These are phyloP conservation scores for Atlantisia rogersi DNA, from an alignment of 2,113 vertebrate genomes.

Conservation along the genomic window DNA sequence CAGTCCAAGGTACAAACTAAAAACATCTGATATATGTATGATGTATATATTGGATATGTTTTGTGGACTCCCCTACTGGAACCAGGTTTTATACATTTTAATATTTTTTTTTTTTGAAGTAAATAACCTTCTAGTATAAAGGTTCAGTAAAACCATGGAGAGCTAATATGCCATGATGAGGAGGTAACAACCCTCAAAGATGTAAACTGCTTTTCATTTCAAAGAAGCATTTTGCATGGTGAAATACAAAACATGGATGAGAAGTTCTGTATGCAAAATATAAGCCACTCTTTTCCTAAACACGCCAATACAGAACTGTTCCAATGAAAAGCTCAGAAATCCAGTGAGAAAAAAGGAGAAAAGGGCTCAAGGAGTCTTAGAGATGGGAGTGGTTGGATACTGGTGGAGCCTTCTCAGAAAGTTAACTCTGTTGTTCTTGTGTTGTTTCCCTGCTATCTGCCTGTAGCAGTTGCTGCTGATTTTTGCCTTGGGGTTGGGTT, in stretches of 20 bases:
- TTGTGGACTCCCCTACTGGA: neutral
- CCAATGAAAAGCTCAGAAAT: neutral
- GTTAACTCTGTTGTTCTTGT: neutral
- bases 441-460: neutral
- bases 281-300: neutral
- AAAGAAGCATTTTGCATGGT: neutral
- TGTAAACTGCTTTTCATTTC: neutral
- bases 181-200: neutral
- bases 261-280: neutral
- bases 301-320: neutral
- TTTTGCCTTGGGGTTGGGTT: neutral
- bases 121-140: neutral
- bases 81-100: neutral
- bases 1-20: neutral
- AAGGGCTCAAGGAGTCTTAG: neutral
- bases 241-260: neutral
- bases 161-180: neutral
- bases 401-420: neutral
- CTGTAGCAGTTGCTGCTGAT: neutral
- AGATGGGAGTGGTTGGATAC: neutral
- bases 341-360: neutral
- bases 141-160: neutral
- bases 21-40: accelerated
- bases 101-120: neutral
- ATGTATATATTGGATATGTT: neutral